Evolutionary conservation across 2,888 invertebrate genomes (phyloP).

Genomic region (Lamellibrachia columna): DNA sequence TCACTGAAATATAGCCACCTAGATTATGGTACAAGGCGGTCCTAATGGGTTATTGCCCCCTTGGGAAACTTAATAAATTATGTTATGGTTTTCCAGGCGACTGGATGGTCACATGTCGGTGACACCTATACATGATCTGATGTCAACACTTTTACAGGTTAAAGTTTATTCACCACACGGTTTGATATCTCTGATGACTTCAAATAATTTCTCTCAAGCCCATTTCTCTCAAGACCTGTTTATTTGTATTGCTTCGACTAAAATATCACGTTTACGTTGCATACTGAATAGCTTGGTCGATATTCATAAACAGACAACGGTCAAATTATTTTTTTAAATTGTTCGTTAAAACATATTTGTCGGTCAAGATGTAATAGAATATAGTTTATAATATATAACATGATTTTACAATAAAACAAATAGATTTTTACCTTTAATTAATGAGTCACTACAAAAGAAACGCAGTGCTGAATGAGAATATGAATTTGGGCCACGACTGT

Average conservation of each 20-base stretch:
- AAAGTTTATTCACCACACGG: background rate
- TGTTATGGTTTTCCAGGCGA: background rate
- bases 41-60: constrained; percentile 3
- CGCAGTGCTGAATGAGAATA: background rate
- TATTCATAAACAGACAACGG: background rate
- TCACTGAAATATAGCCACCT: constrained; percentile 16
- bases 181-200: background rate
- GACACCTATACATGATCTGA: background rate
- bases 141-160: background rate
- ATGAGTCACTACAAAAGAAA: background rate
- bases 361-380: background rate
- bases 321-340: background rate
- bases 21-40: background rate
- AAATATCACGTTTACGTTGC: too few species aligned
- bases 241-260: background rate
- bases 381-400: background rate
- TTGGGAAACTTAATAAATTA: background rate
- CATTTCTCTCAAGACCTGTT: background rate
- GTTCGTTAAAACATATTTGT: background rate
- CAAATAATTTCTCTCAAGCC: background rate
- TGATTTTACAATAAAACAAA: background rate
- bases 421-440: background rate
- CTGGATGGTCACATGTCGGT: background rate
- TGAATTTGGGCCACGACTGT: background rate
- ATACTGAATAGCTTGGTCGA: too few species aligned